phyloP scores from a whole-genome alignment of 2,888 invertebrate genomes.

The Andricus curvator region DNA sequence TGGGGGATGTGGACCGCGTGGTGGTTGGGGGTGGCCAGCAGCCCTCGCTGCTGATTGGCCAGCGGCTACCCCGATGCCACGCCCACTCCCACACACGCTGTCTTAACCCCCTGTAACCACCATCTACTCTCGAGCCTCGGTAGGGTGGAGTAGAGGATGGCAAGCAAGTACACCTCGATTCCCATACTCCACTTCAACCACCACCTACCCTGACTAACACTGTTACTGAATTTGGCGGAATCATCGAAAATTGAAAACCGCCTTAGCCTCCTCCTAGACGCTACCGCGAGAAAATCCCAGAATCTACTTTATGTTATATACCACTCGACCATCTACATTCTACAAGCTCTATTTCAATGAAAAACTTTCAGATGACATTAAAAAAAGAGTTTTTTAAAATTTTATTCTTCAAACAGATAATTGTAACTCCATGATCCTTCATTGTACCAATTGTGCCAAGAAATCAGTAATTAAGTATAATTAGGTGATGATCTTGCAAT shows the following conservation, averaged over 20 bases:
- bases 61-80: constrained; percentile 75
- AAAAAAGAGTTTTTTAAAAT: neutral
- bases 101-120: constrained; percentile 74
- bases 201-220: constrained; percentile 63
- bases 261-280: constrained; percentile 56
- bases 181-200: constrained; percentile 54
- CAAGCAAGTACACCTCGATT: constrained; percentile 55
- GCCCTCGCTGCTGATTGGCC: constrained; percentile 76
- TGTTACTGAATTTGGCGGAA: constrained; percentile 76
- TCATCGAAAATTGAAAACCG: constrained; percentile 78
- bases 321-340: neutral
- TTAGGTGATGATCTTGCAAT: too few species aligned
- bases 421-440: neutral
- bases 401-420: neutral
- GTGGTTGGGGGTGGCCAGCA: constrained; percentile 76
- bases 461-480: too few species aligned
- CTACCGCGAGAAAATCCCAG: constrained; percentile 25
- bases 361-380: neutral
- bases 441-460: neutral
- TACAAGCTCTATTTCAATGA: neutral
- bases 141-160: constrained; percentile 58
- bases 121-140: constrained; percentile 59
- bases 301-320: constrained; percentile 31
- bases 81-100: constrained; percentile 79
- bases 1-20: constrained; percentile 76